Evolutionary conservation across 2,113 vertebrate species (phyloP), one percentile per base, ranked within the genome.

Genomic region (Numenius arquata): DNA sequence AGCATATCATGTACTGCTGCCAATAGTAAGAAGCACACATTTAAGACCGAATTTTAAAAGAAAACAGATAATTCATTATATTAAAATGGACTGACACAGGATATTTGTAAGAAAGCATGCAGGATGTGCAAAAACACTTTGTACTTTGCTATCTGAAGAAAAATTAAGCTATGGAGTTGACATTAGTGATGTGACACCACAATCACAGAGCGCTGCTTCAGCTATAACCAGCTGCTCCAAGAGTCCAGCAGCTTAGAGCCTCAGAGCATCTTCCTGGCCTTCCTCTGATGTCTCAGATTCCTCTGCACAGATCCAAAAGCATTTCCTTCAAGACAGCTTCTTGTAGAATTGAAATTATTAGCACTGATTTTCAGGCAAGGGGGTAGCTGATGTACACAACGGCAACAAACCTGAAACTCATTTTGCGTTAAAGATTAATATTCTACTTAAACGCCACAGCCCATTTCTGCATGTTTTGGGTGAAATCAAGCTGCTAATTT

Each of bases 141-240:
- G 29, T 30, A 40, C 23, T 43, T 18, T 3, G 3, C 43, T 38
- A 25, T 7, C 32, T 1, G 0, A 74, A 86, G 18, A 55, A 76
- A 92, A 75, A 50, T n/a, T 20, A 80, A 73, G 43, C 59, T 73
- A 43, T 12, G 40, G 25, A 80, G 58, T 5, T 40, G 32, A 43
- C 1, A 2, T 71, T 9, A 65, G 27, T 38, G 74, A 73, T 5
- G 21, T 36, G 77, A 82, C 43, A 56, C 20, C 43, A 68, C 43
- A 71, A 45, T 13, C 77, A 45, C 40, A 34, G 0, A 1, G 47
- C 5, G 0, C 45, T 59, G 40, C 36, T 63, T 63, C 5, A 12
- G 67, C 89, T 68, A 5, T 11, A 15, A 68, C 14, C 40, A 75
- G 72, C 59, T 56, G 53, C 27, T 43, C 38, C 2, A 63, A 47